Evolutionary conservation across 2,888 invertebrate species (phyloP), one percentile per base, ranked within the genome.

Genomic region (Dynastes grantii): DNA sequence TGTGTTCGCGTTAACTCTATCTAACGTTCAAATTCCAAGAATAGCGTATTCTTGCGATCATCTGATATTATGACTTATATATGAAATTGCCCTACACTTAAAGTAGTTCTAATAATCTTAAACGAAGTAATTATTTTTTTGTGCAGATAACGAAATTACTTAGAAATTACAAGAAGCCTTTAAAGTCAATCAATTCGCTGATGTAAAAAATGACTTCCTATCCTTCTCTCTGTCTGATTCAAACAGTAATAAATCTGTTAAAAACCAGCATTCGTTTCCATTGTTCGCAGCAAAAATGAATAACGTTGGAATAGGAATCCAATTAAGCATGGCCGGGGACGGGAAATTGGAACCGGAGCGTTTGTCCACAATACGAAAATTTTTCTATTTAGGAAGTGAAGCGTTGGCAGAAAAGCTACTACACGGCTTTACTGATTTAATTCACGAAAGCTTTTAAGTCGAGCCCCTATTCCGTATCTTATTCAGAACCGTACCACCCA

Each of bases 361-460:
- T 9, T 63, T 27, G 63, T 63, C 32, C 63, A 32, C 13, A 11
- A 29, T 9, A 29, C 32, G 63, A 63, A 63, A 27, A 63, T 63
- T 63, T 63, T 63, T 58, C 55, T 58, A 58, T 58, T 32, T 63
- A 32, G 63, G 2, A 29, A 32, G 37, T 29, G 11, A 29, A 22
- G 2, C 32, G 63, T 8, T 13, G 27, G 27, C 63, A 63, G 27
- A 63, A 63, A 63, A 29, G 63, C 63, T 63, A 63, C 63, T 63
- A 32, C 32, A 32, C 63, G 8, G 32, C 63, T 63, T 63, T 63
- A 32, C 29, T 63, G 63, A 63, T 63, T 63, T 63, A 63, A 63
- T 32, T 63, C 63, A 63, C 32, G 32, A 63, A 63, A 63, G 63
- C 63, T 63, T 63, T 63, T 63, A 63, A 63, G 63, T 63, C 32